Base-by-base conservation (phyloP, 1,140 invertebrate species). In the Vollenhovia emeryi region DNA sequence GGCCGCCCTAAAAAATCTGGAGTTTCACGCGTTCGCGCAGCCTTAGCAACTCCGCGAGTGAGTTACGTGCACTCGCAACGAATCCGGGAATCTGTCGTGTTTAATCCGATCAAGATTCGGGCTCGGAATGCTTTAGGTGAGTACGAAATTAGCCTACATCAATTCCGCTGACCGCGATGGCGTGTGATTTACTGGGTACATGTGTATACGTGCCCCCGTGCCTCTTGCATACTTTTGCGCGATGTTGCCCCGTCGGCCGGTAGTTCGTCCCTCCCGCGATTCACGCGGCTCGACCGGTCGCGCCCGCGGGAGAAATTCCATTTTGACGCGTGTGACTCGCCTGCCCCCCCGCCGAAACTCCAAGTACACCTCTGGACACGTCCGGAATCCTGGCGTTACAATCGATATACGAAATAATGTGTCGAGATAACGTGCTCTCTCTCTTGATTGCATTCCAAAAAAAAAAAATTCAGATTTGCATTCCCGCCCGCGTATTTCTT, bases 51-150 rank as follows among this genome's bases (percentile, higher is more conserved):
- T 86, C 64, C 71, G 68, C 71, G 87, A 85, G 76, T 64, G 74
- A 90, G 84, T 91, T 89, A 85, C 74, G 86, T 86, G 88, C 71
- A 86, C 82, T 82, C 86, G 66, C 84, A 71, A 89, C 76, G 73
- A 92, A 86, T 90, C 89, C 73, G 60, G 62, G 76, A 88, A 89
- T 87, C 82, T 74, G 62, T 80, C 82, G 62, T 86, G 76, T 75
- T 89, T 87, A 89, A 90, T 82, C 74, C 78, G 85, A 83, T 86
- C 87, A 94, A 91, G 87, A 93, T 94, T 93, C 92, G 75, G 89
- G 86, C 89, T 84, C 93, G 94, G 93, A 92, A 95, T 95, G 94
- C 82, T 91, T 91, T 94, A 94, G 94, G 94, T 95, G 89, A 94
- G 94, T 90, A 50, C 9, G 73, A 91, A 91, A 89, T 90, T 71